Evolutionary conservation across 2,113 vertebrate species (phyloP).

Genomic region (Phrynosoma blainvillii): DNA sequence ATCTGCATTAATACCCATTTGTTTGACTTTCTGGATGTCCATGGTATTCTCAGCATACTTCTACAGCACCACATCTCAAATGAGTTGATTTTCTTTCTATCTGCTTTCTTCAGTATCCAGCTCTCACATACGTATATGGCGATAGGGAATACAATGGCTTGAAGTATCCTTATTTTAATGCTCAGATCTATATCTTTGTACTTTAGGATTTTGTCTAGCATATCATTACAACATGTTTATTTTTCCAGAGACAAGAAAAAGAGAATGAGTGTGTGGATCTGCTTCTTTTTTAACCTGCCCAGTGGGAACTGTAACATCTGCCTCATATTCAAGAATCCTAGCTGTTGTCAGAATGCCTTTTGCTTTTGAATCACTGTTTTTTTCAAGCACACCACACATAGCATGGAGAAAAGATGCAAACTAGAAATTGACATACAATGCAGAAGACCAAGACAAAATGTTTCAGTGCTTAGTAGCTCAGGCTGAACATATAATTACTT

Average conservation of each 20-base stretch:
- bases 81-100: too few species aligned
- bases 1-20: too few species aligned
- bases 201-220: too few species aligned
- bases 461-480: slow-evolving; percentile 65
- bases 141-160: too few species aligned
- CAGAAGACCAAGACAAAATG: slow-evolving; percentile 49
- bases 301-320: slow-evolving; percentile 46
- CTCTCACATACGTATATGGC: too few species aligned
- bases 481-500: slow-evolving; percentile 74
- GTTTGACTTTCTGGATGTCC: too few species aligned
- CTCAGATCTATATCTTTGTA: too few species aligned
- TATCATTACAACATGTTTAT: background rate
- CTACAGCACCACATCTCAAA: too few species aligned
- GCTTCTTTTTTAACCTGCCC: slow-evolving; percentile 8
- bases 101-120: too few species aligned
- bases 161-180: too few species aligned
- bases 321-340: slow-evolving; percentile 55
- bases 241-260: slow-evolving; percentile 10
- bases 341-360: slow-evolving; percentile 47
- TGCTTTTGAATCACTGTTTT: slow-evolving; percentile 66
- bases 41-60: too few species aligned
- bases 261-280: slow-evolving; percentile 7
- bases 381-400: slow-evolving; percentile 34
- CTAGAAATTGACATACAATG: slow-evolving; percentile 62
- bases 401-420: slow-evolving; percentile 64